Evolutionary conservation across 2,888 invertebrate genomes (phyloP).

Genomic region (Leptinotarsa haldemani): DNA sequence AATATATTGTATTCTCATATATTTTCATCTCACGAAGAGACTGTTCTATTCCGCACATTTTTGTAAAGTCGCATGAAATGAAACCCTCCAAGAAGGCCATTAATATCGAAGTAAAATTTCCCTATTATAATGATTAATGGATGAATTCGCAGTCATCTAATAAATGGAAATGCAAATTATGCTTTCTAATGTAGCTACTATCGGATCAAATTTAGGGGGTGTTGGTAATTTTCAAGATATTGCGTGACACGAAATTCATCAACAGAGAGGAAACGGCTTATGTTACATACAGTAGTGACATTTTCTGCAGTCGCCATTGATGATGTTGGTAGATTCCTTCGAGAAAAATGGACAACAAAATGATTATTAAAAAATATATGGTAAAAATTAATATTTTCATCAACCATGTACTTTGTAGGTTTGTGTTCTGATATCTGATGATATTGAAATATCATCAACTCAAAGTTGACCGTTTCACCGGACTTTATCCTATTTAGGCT

Average conservation of each 20-base stretch:
- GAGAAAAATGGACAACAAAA: too few relatives aligned
- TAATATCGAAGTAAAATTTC: constrained; percentile 42
- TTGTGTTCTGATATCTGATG: too few relatives aligned
- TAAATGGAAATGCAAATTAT: constrained; percentile 34
- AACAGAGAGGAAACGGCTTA: neutral
- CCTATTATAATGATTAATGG: constrained; percentile 45
- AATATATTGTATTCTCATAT: constrained; percentile 34
- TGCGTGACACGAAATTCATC: neutral
- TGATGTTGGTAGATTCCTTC: too few relatives aligned
- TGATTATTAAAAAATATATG: too few relatives aligned
- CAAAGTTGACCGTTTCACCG: too few relatives aligned
- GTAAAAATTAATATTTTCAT: too few relatives aligned
- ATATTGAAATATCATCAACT: too few relatives aligned
- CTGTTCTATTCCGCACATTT: constrained; percentile 20
- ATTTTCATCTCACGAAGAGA: constrained; percentile 21
- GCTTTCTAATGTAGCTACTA: constrained; percentile 23
- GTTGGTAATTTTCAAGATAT: constrained; percentile 14
- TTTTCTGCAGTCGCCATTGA: neutral
- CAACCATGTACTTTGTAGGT: too few relatives aligned
- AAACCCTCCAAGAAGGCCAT: constrained; percentile 39
- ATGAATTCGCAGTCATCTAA: constrained; percentile 23
- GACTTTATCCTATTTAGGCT: too few relatives aligned
- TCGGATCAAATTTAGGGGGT: neutral
- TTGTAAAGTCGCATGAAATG: constrained; percentile 34
- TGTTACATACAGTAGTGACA: neutral